Evolutionary conservation across 2,113 vertebrate species (phyloP).

Genomic region (Dicerorhinus sumatrensis): DNA sequence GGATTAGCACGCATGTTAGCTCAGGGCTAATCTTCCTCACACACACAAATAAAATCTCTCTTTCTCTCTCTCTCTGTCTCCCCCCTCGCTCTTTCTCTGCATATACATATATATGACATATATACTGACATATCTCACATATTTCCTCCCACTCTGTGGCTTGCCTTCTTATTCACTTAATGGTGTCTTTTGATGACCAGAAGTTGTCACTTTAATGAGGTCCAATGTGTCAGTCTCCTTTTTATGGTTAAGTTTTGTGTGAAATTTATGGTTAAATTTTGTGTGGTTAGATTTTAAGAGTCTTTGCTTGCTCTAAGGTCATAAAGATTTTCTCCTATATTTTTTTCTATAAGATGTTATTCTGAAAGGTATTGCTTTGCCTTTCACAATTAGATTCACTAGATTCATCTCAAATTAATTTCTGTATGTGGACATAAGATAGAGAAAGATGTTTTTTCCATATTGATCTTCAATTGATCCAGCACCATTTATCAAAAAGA

Average conservation of each 20-base stretch:
- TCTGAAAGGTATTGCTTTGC: not conserved
- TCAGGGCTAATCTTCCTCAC: too few relatives aligned
- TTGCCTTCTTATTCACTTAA: not conserved
- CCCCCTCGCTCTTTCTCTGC: not conserved
- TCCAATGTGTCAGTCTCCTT: not conserved
- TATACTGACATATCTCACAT: not conserved
- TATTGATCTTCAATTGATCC: not conserved
- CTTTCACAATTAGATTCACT: not conserved
- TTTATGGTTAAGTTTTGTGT: slow-evolving; percentile 18
- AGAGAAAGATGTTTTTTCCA: not conserved
- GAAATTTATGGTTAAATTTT: not conserved
- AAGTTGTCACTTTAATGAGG: not conserved
- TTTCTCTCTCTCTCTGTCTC: not conserved
- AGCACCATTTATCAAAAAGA: not conserved
- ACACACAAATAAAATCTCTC: too few relatives aligned
- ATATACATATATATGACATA: not conserved
- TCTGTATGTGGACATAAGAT: not conserved
- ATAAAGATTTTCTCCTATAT: not conserved
- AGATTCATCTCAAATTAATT: not conserved
- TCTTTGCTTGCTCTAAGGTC: slow-evolving; percentile 6
- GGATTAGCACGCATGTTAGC: too few relatives aligned
- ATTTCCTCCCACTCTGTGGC: not conserved
- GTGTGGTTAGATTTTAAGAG: not conserved
- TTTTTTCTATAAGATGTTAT: not conserved
- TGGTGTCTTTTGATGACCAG: not conserved